These are phyloP conservation scores for Drosophila monieri DNA, from an alignment of 2,888 invertebrate species.

Conservation along the genomic window DNA sequence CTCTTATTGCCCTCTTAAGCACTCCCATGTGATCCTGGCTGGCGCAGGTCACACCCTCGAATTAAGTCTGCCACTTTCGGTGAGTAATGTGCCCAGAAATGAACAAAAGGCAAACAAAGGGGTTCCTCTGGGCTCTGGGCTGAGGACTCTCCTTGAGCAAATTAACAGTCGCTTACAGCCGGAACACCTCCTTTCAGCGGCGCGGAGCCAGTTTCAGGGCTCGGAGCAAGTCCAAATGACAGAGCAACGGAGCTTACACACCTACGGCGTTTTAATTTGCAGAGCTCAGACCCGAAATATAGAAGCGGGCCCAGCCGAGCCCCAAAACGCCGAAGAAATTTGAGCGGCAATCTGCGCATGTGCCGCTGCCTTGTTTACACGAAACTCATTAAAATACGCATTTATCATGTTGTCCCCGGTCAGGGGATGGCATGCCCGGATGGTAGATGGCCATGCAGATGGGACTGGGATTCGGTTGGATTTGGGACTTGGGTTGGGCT, in stretches of 20 bases:
- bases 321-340: slow-evolving; percentile 49
- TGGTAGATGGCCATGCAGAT: slow-evolving; percentile 36
- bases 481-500: slow-evolving; percentile 37
- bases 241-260: slow-evolving; percentile 59
- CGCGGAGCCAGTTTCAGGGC: slow-evolving; percentile 8
- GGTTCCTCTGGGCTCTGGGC: slow-evolving; percentile 3
- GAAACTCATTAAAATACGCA: slow-evolving; percentile 82
- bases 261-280: slow-evolving; percentile 72
- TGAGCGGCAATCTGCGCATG: slow-evolving; percentile 50
- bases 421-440: slow-evolving; percentile 7
- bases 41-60: slow-evolving; percentile 69
- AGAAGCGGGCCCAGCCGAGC: slow-evolving; percentile 39
- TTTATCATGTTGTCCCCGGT: slow-evolving; percentile 75
- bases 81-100: slow-evolving; percentile 67
- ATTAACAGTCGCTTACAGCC: slow-evolving; percentile 78
- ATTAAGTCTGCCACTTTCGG: slow-evolving; percentile 74
- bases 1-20: slow-evolving; percentile 47
- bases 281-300: slow-evolving; percentile 23
- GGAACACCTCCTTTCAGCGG: slow-evolving; percentile 73
- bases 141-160: slow-evolving; percentile 49
- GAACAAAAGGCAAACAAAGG: slow-evolving; percentile 40
- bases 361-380: slow-evolving; percentile 72
- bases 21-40: slow-evolving; percentile 52
- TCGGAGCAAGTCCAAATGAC: slow-evolving; percentile 57
- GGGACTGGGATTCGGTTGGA: slow-evolving; percentile 42